Evolutionary conservation across 2,888 invertebrate species (phyloP), one percentile per base, ranked within the genome.

Genomic region (Drosophila fulvimacula): DNA sequence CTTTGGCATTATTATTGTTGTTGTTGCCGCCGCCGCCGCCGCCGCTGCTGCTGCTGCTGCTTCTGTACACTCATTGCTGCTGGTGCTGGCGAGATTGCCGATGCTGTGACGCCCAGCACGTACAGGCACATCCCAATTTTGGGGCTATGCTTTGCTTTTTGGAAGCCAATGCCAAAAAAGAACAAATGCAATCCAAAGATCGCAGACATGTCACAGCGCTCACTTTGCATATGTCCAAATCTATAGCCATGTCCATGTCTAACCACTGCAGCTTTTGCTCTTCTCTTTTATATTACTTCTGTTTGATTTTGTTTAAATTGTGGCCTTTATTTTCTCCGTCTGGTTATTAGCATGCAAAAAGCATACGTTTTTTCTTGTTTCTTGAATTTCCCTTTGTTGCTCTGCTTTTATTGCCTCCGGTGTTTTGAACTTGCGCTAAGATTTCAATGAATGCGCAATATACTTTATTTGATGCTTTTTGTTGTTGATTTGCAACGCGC

Each of bases 241-340:
- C 51, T 34, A 49, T 17, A 52, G 32, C 17, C 65, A 39, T 24
- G 44, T 34, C 59, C 61, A 55, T 53, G 48, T 51, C 69, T 39
- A 49, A 56, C 21, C 19, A 15, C 6, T 32, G 32, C 38, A 52
- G 19, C 32, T 38, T 36, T 46, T 39, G 27, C 9, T 10, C 5
- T n/a, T 44, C 27, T n/a, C 30, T 56, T 65, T 57, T 73, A 59
- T 68, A 68, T 74, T 61, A 67, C 65, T 66, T 66, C 46, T 72
- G 67, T 84, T 82, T 82, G 74, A 79, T 84, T 86, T 82, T 80
- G 78, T 73, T 85, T 69, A 80, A 82, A 85, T 82, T 73, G 81
- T 69, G 55, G 55, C 61, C 69, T 53, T 70, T 55, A 41, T 48
- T 53, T 48, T 49, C 27, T 58, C 42, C 36, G 55, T 53, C 65